phyloP scores from a whole-genome alignment of 2,797 vertebrate species.

The Arrhamphus sclerolepis region DNA sequence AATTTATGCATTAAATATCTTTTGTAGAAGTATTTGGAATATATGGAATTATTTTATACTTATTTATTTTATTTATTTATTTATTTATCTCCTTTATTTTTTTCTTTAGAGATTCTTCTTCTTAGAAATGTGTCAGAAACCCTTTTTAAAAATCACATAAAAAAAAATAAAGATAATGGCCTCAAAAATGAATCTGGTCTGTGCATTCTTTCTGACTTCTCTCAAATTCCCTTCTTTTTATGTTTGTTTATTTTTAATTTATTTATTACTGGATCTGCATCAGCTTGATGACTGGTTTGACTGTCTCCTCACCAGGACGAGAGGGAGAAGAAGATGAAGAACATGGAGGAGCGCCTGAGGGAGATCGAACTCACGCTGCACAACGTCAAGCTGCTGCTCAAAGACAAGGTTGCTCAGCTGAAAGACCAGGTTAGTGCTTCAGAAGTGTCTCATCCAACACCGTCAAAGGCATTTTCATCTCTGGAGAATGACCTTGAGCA shows the following conservation, averaged over 20 bases:
- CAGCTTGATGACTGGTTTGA: slow-evolving; percentile 25
- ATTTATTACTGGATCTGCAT: not conserved
- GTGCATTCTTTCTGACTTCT: slow-evolving; percentile 13
- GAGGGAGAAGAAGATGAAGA: slow-evolving; percentile 78
- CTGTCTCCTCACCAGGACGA: slow-evolving; percentile 72
- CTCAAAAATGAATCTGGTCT: slow-evolving; percentile 21
- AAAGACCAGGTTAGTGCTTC: slow-evolving; percentile 89
- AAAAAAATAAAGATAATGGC: slow-evolving; percentile 77
- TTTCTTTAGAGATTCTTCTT: slow-evolving; percentile 32
- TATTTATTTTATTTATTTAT: slow-evolving; percentile 57
- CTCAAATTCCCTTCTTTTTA: not conserved
- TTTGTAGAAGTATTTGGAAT: slow-evolving; percentile 55
- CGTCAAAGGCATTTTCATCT: too few species aligned
- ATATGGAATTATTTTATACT: slow-evolving; percentile 55
- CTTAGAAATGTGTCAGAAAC: slow-evolving; percentile 49
- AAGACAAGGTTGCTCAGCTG: slow-evolving; percentile 93
- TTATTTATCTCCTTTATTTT: slow-evolving; percentile 62
- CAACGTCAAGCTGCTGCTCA: slow-evolving; percentile 92
- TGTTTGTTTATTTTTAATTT: not conserved
- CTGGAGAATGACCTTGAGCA: too few species aligned
- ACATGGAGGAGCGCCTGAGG: slow-evolving; percentile 91
- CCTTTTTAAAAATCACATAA: slow-evolving; percentile 51
- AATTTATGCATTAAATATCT: slow-evolving; percentile 75
- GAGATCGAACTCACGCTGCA: slow-evolving; percentile 92
- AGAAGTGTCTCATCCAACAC: too few species aligned